Conservation (phyloP, 2,113 vertebrate genomes). For the Erpornis zantholeuca region DNA sequence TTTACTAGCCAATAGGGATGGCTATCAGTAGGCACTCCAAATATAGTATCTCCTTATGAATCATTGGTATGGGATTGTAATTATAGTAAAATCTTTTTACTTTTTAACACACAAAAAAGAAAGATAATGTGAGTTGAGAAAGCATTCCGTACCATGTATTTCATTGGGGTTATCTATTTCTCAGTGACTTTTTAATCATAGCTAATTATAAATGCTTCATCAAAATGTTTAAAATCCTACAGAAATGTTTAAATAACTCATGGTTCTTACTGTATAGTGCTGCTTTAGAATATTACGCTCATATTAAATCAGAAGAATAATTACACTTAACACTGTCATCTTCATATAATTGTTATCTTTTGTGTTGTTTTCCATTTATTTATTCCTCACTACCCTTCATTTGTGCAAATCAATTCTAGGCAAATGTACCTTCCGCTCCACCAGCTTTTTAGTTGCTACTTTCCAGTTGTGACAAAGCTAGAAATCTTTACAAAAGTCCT, state of each 20-base stretch:
- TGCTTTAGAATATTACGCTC: background rate
- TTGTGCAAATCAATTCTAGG: background rate
- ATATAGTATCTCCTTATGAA: background rate
- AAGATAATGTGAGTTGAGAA: background rate
- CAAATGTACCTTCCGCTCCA: background rate
- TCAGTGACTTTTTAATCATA: slow-evolving; percentile 18
- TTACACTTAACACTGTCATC: background rate
- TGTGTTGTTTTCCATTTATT: background rate
- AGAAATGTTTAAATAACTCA: slow-evolving; percentile 12
- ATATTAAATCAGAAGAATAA: background rate
- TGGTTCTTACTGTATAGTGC: background rate
- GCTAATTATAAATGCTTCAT: slow-evolving; percentile 30
- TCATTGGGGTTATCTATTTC: background rate
- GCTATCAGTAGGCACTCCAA: background rate
- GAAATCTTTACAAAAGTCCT: background rate
- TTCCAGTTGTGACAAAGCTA: background rate
- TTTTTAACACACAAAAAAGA: background rate
- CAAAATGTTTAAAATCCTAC: slow-evolving; percentile 3
- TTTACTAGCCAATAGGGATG: background rate
- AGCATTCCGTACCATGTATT: background rate
- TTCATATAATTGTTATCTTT: background rate
- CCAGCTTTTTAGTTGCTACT: background rate
- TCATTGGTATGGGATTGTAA: background rate
- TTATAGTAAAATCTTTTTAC: background rate
- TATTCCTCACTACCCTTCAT: background rate